Evolutionary conservation across 2,888 invertebrate species (phyloP), one percentile per base, ranked within the genome.

Genomic region (Caenorhabditis macrosperma): DNA sequence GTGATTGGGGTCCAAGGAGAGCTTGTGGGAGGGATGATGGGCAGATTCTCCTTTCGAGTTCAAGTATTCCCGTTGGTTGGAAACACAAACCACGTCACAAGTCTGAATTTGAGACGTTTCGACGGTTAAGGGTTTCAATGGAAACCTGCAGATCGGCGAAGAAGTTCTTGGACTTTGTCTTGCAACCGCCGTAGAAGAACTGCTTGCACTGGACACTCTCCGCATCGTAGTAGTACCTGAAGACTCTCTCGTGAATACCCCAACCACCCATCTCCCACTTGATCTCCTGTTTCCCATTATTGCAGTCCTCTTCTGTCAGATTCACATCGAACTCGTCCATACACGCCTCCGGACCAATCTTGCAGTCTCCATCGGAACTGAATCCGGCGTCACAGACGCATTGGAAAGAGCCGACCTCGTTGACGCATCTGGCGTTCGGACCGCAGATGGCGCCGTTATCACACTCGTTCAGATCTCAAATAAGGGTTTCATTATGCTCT

Each of bases 401-500:
- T 59, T 77, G 67, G 38, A 68, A 81, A 10, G 81, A 78, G 30
- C 97, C 97, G 0, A 95, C 95, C 2, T 94, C 92, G 91, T 97
- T 97, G 60, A 95, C 93, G 91, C 97, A 97, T n/a, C 93, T 92
- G 0, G 95, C 95, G 55, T 81, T 79, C 64, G 92, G 93, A 7
- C 96, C 95, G 91, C 97, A 97, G 1, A 94, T 93, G 6, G 94
- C 93, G 63, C 93, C 93, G 4, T 92, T 91, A n/a, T 92, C 92
- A 90, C 97, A 97, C 92, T 97, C 97, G 90, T 97, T 93, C 1
- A 96, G 93, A 91, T 97, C 97, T 33, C 2, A 9, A 38, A 38
- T 3, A 93, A 10, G 68, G 61, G 6, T 33, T 5, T 7, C 5
- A 5, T 7, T 33, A 7, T 33, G 33, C 5, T 33, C 33, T 10